phyloP scores from a whole-genome alignment of 2,888 invertebrate genomes.

The Lithodes maja region DNA sequence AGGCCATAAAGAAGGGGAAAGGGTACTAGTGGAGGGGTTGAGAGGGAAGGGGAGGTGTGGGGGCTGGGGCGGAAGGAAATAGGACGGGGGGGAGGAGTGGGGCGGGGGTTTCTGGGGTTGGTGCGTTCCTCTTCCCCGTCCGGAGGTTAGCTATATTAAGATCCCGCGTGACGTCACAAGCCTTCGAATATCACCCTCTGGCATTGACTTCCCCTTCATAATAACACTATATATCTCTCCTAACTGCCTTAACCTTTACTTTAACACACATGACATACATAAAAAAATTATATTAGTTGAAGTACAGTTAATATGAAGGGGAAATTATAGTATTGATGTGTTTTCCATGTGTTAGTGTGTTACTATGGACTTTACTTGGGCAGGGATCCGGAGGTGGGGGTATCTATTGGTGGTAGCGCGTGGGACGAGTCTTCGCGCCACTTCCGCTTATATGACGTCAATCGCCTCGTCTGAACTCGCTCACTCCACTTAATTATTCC shows the following conservation, averaged over 20 bases:
- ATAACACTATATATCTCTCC: too few relatives aligned
- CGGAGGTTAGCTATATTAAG: slow-evolving; percentile 43
- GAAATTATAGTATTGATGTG: not conserved
- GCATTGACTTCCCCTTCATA: slow-evolving; percentile 14
- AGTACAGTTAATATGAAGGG: not conserved
- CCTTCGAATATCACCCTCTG: slow-evolving; percentile 2
- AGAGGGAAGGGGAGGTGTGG: not conserved
- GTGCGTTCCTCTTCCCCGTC: slow-evolving; percentile 19
- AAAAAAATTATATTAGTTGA: too few relatives aligned
- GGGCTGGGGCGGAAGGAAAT: not conserved
- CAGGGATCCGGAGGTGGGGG: slow-evolving; percentile 35
- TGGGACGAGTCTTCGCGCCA: slow-evolving; percentile 59
- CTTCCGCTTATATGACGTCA: slow-evolving; percentile 68
- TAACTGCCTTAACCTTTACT: too few relatives aligned
- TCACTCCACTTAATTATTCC: slow-evolving; percentile 39
- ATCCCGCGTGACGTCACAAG: slow-evolving; percentile 23
- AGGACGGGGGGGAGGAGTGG: not conserved
- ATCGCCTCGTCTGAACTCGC: slow-evolving; percentile 48
- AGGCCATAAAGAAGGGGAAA: not conserved
- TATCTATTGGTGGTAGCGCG: slow-evolving; percentile 58
- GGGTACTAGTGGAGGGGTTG: not conserved
- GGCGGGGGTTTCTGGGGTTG: not conserved
- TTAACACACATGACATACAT: too few relatives aligned
- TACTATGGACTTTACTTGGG: not conserved
- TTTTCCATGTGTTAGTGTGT: not conserved